Evolutionary conservation across 2,113 vertebrate species (phyloP).

Genomic region (Cranoglanis bouderius): DNA sequence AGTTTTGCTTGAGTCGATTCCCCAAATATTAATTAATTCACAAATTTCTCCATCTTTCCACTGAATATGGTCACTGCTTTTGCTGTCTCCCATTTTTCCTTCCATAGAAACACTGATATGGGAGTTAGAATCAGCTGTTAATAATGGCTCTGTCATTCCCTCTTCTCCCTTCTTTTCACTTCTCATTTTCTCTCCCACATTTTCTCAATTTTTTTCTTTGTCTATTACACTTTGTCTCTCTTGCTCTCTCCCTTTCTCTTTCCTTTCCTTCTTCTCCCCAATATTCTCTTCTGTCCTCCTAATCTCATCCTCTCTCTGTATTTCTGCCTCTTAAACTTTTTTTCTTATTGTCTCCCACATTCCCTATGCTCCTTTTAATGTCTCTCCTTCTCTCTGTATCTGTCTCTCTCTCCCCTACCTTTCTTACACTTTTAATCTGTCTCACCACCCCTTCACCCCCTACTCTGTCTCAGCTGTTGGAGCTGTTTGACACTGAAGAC

Average conservation of each 20-base stretch:
- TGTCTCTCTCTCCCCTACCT: not conserved
- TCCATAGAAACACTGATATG: not conserved
- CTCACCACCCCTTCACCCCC: not conserved
- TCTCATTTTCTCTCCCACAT: not conserved
- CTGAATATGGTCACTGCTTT: not conserved
- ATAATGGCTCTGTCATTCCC: not conserved
- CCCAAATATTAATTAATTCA: not conserved
- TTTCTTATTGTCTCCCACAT: not conserved
- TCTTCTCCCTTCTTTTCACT: not conserved
- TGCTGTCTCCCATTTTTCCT: not conserved
- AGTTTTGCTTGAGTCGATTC: not conserved
- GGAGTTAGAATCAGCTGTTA: not conserved
- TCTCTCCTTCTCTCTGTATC: not conserved
- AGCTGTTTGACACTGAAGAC: constrained; percentile 97
- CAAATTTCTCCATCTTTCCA: not conserved
- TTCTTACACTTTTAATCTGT: constrained; percentile 6
- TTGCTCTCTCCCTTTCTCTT: not conserved
- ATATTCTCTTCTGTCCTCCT: not conserved
- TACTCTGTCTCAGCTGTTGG: constrained; percentile 83
- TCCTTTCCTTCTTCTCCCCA: not conserved
- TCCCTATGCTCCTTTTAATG: not conserved
- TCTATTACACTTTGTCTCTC: not conserved
- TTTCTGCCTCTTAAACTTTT: not conserved
- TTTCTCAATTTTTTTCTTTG: not conserved
- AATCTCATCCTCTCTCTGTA: not conserved